These are phyloP conservation scores for Castor canadensis DNA, from an alignment of 2,113 vertebrate species.

Conservation along the genomic window DNA sequence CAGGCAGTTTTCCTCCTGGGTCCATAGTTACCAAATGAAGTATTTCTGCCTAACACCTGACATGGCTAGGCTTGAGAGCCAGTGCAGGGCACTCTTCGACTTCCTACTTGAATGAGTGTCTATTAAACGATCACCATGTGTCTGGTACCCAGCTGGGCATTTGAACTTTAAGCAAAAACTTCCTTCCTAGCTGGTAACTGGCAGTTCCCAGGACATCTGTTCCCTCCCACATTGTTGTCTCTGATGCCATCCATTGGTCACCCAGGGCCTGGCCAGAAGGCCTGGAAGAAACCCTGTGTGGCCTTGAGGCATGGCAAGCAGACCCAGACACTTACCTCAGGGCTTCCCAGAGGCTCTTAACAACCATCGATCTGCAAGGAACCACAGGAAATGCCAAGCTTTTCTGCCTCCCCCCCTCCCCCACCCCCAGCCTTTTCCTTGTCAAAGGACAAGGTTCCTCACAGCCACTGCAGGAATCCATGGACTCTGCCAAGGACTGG, in stretches of 20 bases:
- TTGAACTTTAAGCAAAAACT: not conserved
- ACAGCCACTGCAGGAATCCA: conserved; percentile 33
- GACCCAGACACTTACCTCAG: not conserved
- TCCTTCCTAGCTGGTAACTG: not conserved
- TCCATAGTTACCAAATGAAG: not conserved
- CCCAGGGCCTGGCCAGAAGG: not conserved
- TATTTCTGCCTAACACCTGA: not conserved
- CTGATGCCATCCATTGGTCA: not conserved
- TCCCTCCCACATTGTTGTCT: not conserved
- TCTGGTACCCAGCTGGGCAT: not conserved
- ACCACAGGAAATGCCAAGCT: conserved; percentile 50
- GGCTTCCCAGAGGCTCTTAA: not conserved
- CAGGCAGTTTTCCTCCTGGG: not conserved
- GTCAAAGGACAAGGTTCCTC: not conserved
- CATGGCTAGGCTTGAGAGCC: not conserved
- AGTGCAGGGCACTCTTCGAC: not conserved
- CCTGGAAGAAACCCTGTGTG: not conserved
- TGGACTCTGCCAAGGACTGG: conserved; percentile 62
- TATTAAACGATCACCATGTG: not conserved
- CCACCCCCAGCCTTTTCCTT: conserved; percentile 25
- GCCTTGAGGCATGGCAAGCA: not conserved
- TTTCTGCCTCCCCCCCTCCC: not conserved
- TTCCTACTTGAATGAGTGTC: not conserved
- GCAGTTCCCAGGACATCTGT: not conserved
- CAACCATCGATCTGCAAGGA: conserved; percentile 5